Percentiles rank a stretch among this genome's conserved stretches.
These are phyloP conservation scores for Megaleporinus macrocephalus DNA, from an alignment of 2,113 vertebrate genomes.

Conservation along the genomic window DNA sequence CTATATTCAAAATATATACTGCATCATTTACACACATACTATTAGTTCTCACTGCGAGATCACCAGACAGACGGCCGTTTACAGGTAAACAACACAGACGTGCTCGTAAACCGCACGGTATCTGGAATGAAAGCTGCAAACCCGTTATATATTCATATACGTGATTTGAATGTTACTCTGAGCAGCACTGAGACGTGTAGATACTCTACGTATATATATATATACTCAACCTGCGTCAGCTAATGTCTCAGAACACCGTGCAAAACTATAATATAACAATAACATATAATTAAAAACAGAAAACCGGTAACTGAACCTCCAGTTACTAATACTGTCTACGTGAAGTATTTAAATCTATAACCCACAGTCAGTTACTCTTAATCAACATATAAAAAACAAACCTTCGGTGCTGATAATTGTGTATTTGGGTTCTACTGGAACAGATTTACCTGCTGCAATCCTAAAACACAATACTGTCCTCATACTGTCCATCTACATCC, in stretches of 20 bases:
- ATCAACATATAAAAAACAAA: too few species aligned
- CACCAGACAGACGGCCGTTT: neutral
- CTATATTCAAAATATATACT: conserved; percentile 5
- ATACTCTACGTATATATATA: neutral
- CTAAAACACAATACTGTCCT: too few species aligned
- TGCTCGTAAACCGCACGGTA: neutral
- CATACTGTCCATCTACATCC: too few species aligned
- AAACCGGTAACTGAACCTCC: neutral
- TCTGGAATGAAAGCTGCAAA: conserved; percentile 1
- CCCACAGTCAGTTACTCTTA: too few species aligned
- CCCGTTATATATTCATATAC: neutral
- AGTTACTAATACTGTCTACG: neutral
- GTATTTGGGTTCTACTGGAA: too few species aligned
- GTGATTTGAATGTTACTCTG: neutral
- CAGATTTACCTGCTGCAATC: too few species aligned
- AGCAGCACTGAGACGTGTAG: neutral
- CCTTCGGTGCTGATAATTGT: too few species aligned
- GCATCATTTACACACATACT: neutral
- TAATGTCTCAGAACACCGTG: neutral
- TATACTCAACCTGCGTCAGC: neutral
- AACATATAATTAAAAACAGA: neutral
- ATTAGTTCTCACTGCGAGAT: neutral
- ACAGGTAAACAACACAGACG: neutral
- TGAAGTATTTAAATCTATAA: neutral
- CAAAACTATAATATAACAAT: neutral